Conservation (phyloP, 2,113 vertebrate genomes). For the Ancistrus triradiatus region DNA sequence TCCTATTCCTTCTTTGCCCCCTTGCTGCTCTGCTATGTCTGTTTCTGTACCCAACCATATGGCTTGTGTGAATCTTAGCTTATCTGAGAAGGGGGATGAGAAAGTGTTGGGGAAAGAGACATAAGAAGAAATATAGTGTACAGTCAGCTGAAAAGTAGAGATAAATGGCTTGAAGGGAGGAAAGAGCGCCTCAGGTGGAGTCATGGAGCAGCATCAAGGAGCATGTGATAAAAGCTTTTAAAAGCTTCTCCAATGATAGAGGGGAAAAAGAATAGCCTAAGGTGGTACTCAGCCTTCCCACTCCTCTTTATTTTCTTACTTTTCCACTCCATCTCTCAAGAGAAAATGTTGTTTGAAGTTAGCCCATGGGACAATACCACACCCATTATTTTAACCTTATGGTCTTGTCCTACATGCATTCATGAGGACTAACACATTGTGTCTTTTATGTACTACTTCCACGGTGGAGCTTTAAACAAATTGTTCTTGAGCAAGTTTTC, state of each 20-base stretch:
- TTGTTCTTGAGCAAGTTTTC: constrained; percentile 1
- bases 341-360: background rate
- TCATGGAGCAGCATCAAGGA: constrained; percentile 20
- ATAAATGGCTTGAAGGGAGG: constrained; percentile 16
- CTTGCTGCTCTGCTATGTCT: constrained; percentile 11
- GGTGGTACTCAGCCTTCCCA: constrained; percentile 24
- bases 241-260: constrained; percentile 33
- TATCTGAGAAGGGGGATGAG: background rate
- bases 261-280: constrained; percentile 29
- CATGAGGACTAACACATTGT: background rate
- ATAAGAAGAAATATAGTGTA: background rate
- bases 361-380: background rate
- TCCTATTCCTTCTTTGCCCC: constrained; percentile 8
- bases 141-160: constrained; percentile 1
- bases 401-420: background rate
- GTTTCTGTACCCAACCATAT: background rate
- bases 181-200: constrained; percentile 22
- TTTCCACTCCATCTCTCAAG: background rate
- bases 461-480: background rate
- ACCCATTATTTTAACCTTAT: background rate
- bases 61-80: background rate
- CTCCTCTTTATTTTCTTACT: background rate
- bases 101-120: background rate
- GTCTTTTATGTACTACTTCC: background rate
- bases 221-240: constrained; percentile 30